Percentiles rank a stretch among this genome's conserved stretches.
These are phyloP conservation scores for Halictus rubicundus DNA, from an alignment of 1,140 invertebrate genomes.

Conservation along the genomic window DNA sequence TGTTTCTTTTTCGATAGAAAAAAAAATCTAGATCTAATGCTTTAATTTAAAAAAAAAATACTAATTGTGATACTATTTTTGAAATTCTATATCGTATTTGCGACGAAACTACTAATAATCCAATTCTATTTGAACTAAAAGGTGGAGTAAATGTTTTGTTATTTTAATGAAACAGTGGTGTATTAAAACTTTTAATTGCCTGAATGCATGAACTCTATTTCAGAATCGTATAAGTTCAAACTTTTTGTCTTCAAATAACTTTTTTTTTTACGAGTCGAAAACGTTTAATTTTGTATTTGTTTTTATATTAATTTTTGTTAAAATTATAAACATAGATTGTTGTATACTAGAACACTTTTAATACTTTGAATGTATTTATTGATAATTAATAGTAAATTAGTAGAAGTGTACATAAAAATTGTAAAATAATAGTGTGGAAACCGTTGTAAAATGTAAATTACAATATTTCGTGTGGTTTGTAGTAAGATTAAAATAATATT, in stretches of 20 bases:
- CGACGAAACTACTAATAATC: slow-evolving; percentile 27
- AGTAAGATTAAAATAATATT: slow-evolving; percentile 51
- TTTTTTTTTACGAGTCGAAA: slow-evolving; percentile 8
- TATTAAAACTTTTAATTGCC: slow-evolving; percentile 18
- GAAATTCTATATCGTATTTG: slow-evolving; percentile 28
- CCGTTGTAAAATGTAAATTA: slow-evolving; percentile 58
- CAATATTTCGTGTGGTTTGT: slow-evolving; percentile 33
- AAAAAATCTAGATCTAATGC: slow-evolving; percentile 34
- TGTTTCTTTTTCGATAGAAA: slow-evolving; percentile 33
- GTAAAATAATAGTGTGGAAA: slow-evolving; percentile 62
- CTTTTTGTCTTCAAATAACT: not conserved
- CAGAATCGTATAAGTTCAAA: slow-evolving; percentile 10
- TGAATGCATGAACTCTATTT: slow-evolving; percentile 3
- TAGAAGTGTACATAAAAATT: slow-evolving; percentile 70
- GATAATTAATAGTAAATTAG: slow-evolving; percentile 67
- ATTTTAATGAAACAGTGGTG: not conserved
- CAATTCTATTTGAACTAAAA: slow-evolving; percentile 12
- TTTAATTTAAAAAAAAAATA: slow-evolving; percentile 30
- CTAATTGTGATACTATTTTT: slow-evolving; percentile 56
- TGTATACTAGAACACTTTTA: slow-evolving; percentile 25
- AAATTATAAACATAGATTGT: slow-evolving; percentile 15
- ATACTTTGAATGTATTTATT: slow-evolving; percentile 67
- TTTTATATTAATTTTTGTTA: slow-evolving; percentile 22
- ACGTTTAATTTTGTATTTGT: not conserved
- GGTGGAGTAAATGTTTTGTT: slow-evolving; percentile 28